A percentile compares a stretch with the other conserved stretches of the same genome.
Evolutionary conservation across 1,140 invertebrate species (phyloP).

Genomic region (Dermatophagoides farinae): DNA sequence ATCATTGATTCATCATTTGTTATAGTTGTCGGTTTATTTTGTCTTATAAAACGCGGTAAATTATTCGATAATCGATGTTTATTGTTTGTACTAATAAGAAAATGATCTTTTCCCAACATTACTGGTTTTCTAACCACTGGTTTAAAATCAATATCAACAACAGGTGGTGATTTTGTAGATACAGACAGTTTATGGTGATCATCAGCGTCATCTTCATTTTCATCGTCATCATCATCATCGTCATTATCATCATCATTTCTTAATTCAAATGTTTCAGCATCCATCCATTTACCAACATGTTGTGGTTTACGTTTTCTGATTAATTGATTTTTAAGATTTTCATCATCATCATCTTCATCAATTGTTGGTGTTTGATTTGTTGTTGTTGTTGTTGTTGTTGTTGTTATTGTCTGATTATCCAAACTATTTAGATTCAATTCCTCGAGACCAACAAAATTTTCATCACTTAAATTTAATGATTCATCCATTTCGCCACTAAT

Average conservation of each 20-base stretch:
- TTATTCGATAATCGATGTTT: too few relatives aligned
- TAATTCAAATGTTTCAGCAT: background rate
- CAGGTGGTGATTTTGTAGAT: background rate
- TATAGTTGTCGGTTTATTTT: background rate
- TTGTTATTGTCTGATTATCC: too few relatives aligned
- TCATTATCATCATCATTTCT: background rate
- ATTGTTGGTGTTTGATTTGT: too few relatives aligned
- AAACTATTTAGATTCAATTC: too few relatives aligned
- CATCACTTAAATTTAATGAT: background rate
- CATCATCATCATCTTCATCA: too few relatives aligned
- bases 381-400: too few relatives aligned
- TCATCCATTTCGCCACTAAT: background rate
- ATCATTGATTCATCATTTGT: slow-evolving; percentile 1
- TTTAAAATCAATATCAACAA: background rate
- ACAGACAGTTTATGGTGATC: too few relatives aligned
- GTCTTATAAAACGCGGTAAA: too few relatives aligned
- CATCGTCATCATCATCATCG: background rate
- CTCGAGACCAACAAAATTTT: too few relatives aligned
- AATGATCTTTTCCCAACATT: background rate
- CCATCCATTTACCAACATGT: slow-evolving; percentile 2
- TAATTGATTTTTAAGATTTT: too few relatives aligned
- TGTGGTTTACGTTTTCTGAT: background rate
- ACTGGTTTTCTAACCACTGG: background rate
- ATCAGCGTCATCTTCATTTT: background rate
- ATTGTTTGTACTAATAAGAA: too few relatives aligned